Base-by-base conservation (phyloP, 2,797 vertebrate genomes). In the Pelodytes ibericus region DNA sequence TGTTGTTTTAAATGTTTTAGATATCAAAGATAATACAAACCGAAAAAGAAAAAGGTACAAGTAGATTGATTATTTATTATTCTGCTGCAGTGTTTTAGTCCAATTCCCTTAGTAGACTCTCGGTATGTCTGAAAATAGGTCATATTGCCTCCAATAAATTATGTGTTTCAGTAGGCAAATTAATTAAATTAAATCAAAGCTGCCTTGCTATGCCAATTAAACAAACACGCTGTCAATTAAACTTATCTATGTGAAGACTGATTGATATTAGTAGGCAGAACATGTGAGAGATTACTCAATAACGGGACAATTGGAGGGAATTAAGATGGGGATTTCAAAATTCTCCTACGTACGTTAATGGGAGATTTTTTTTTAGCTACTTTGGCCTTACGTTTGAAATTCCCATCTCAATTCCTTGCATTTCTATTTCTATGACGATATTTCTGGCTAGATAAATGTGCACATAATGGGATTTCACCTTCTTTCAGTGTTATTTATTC, bases 91-190 rank as follows among this genome's bases (percentile, higher is more conserved):
- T 53, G 22, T 16, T 11, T 58, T 26, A 26, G n/a, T 27, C 11
- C 26, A 58, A 44, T 44, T 44, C 41, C 8, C 56, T 15, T n/a
- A 27, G 26, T 58, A 26, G 27, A 27, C 20, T 58, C 4, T 15
- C 27, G 26, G 56, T 58, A 27, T 27, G 26, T 15, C n/a, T 58
- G 56, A 27, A 58, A 26, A 58, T 58, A 58, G 56, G 56, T 58
- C 56, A 58, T 58, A 16, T 29, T 1, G 56, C 15, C 26, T 58
- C 56, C 24, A 24, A 58, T 58, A 58, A 3, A 29, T 53, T 53
- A 22, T 26, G 24, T 58, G 49, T 53, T 56, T 25, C n/a, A 22
- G 8, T 20, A 16, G 22, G 51, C 51, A 13, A 5, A 56, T 56
- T 20, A 20, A 56, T 56, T 56, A 22, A 56, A 56, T 56, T 26